A percentile compares a stretch with the other conserved stretches of the same genome.
Evolutionary conservation across 1,140 invertebrate genomes (phyloP).

Genomic region (Microvelia longipes): DNA sequence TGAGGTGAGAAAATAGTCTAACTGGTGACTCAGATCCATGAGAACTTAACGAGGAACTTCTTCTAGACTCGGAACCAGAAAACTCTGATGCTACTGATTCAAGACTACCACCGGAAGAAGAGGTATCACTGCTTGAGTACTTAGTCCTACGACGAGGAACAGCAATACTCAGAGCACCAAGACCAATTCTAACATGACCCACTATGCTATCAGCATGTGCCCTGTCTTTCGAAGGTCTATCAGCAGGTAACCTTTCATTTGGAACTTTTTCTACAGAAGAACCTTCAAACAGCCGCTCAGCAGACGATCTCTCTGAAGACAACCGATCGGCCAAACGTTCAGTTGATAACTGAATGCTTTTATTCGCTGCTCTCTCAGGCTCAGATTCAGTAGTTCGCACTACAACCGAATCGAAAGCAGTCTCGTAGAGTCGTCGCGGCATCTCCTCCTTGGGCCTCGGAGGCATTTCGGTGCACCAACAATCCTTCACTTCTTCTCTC

Average conservation of each 20-base stretch:
- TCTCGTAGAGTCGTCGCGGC: constrained; percentile 64
- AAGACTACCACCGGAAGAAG: constrained; percentile 67
- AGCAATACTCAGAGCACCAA: constrained; percentile 43
- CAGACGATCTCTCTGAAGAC: neutral
- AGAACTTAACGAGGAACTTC: constrained; percentile 58
- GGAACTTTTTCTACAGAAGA: constrained; percentile 45
- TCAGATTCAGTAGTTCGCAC: constrained; percentile 58
- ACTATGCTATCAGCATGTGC: neutral
- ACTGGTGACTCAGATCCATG: constrained; percentile 62
- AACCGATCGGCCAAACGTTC: neutral
- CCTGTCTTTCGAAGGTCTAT: constrained; percentile 29
- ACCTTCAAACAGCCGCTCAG: constrained; percentile 9
- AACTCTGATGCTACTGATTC: constrained; percentile 65
- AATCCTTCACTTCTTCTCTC: constrained; percentile 27
- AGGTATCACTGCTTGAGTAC: constrained; percentile 69
- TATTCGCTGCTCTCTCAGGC: constrained; percentile 38
- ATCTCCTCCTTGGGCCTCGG: constrained; percentile 36
- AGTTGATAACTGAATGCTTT: constrained; percentile 11
- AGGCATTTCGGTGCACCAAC: constrained; percentile 11
- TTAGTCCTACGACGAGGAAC: constrained; percentile 42
- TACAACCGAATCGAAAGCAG: constrained; percentile 74
- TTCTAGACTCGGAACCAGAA: constrained; percentile 59
- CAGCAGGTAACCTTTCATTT: constrained; percentile 55
- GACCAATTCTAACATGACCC: constrained; percentile 35
- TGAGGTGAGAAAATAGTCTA: constrained; percentile 30